Conservation (phyloP, 2,888 invertebrate species). For the Eurois occulta region DNA sequence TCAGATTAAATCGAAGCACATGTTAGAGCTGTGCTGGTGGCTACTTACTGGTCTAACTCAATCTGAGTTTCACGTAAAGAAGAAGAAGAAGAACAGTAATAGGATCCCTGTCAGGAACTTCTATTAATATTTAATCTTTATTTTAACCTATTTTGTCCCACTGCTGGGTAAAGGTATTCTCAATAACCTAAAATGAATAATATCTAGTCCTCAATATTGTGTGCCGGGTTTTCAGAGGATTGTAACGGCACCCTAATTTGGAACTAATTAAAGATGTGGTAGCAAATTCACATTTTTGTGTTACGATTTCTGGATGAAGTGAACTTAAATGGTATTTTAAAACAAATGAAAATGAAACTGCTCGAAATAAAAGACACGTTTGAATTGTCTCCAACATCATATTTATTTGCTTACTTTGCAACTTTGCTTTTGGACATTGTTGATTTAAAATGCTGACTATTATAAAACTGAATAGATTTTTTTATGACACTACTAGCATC, state of each 20-base stretch:
- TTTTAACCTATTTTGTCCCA: neutral
- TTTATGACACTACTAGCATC: neutral
- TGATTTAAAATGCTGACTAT: conserved; percentile 3
- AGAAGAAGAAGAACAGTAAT: neutral
- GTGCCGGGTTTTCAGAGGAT: neutral
- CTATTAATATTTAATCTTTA: neutral
- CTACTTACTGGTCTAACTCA: neutral
- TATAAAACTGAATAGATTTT: neutral
- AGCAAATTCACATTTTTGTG: neutral
- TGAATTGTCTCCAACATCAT: neutral
- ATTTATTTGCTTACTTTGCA: neutral
- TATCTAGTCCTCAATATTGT: neutral
- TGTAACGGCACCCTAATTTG: neutral
- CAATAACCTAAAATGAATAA: neutral
- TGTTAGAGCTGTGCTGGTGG: neutral
- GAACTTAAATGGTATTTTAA: neutral
- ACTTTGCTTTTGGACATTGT: neutral
- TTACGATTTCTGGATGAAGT: neutral
- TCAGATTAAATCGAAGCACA: neutral
- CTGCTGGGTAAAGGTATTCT: neutral
- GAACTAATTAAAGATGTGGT: neutral
- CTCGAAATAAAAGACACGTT: neutral
- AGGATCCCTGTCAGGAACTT: neutral
- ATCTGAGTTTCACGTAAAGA: neutral
- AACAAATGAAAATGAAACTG: neutral